Percentiles rank a stretch among this genome's conserved stretches.
phyloP scores from a whole-genome alignment of 2,113 vertebrate genomes.

The Cisticola juncidis region DNA sequence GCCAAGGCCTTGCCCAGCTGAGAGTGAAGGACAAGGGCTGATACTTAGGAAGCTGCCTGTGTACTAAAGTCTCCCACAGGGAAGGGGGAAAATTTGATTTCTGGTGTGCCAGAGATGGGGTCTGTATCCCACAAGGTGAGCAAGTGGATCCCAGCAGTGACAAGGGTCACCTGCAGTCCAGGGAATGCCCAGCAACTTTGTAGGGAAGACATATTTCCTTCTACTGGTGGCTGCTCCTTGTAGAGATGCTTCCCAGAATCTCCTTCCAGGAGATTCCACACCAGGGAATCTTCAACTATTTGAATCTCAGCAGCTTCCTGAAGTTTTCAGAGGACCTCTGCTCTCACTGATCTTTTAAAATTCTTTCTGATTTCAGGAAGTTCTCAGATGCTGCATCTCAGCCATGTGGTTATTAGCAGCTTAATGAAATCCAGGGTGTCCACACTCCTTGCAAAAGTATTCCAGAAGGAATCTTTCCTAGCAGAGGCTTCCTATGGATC shows the following conservation, averaged over 20 bases:
- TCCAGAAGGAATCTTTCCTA: background rate
- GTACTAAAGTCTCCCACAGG: background rate
- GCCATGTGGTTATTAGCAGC: background rate
- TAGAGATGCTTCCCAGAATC: background rate
- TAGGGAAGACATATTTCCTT: background rate
- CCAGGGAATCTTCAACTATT: background rate
- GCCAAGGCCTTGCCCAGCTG: background rate
- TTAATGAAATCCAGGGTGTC: background rate
- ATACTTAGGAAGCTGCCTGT: background rate
- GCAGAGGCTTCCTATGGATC: background rate
- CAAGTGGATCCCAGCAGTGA: background rate
- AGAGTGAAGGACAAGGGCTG: background rate
- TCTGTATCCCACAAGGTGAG: background rate
- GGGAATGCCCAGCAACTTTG: background rate
- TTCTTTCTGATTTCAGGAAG: background rate
- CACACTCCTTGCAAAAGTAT: background rate
- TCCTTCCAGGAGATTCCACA: background rate
- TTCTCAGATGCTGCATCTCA: background rate
- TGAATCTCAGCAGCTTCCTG: background rate
- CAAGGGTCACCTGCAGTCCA: background rate
- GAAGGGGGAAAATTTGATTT: background rate
- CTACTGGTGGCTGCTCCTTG: background rate
- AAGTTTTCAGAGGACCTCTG: background rate
- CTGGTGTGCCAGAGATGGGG: background rate
- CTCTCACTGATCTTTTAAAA: background rate